These are phyloP conservation scores for Meloidogyne chitwoodi DNA, from an alignment of 1,140 invertebrate species.

Conservation along the genomic window DNA sequence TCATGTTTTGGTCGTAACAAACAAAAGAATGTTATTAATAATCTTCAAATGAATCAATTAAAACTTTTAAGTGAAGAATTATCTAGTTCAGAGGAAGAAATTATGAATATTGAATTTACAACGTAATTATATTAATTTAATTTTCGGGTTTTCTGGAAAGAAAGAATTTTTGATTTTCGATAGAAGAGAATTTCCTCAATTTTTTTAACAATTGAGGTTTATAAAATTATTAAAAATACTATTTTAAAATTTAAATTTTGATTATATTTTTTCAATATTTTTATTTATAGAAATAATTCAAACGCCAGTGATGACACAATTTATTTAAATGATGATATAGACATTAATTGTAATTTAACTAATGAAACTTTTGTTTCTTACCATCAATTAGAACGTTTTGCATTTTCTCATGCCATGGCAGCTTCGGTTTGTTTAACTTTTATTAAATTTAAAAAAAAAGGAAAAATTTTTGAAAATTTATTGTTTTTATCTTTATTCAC, in stretches of 20 bases:
- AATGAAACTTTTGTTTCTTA: neutral
- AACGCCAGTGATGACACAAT: conserved; percentile 1
- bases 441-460: neutral
- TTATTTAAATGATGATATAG: conserved; percentile 6
- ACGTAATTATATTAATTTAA: neutral
- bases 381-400: conserved; percentile 38
- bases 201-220: too few species aligned
- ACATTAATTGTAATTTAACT: neutral
- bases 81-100: neutral
- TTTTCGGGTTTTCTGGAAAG: neutral
- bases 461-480: too few species aligned
- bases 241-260: too few species aligned
- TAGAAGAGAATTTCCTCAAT: neutral
- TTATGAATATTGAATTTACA: conserved; percentile 12
- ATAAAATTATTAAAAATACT: too few species aligned
- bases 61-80: neutral
- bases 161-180: neutral
- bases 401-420: conserved; percentile 42
- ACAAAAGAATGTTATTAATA: neutral
- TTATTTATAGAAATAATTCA: neutral
- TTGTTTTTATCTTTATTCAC: too few species aligned
- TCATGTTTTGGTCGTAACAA: neutral
- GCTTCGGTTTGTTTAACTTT: conserved; percentile 35
- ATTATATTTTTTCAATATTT: too few species aligned
- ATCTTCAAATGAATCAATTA: neutral